Evolutionary conservation across 1,140 invertebrate species (phyloP), one percentile per base, ranked within the genome.

Genomic region (Megalopta genalis): DNA sequence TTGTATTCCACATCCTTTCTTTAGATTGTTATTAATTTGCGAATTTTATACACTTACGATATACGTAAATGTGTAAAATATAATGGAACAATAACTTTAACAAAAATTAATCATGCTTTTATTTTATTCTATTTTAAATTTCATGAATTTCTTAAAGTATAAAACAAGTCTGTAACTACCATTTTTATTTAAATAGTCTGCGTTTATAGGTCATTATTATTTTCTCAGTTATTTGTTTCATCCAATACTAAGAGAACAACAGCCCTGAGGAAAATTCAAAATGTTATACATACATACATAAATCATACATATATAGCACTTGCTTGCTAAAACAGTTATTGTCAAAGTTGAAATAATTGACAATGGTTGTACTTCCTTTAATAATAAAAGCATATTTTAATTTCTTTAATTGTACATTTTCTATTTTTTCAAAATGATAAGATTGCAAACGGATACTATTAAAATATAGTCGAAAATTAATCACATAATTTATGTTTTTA

Each of bases 401-500:
- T 83, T 83, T 83, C 21, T 83, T 83, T 21, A 14, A 76, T 59
- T 84, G 65, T 82, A 79, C 83, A 77, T 67, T 78, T 39, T 23
- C 63, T 64, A 66, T 59, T 63, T 79, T 77, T 84, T 69, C 46
- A 64, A 72, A 27, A 80, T 77, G 32, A 66, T 25, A 71, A 59
- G 18, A 66, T 66, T 71, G 77, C 79, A 82, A 69, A 64, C 80
- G 77, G 59, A 86, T 81, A 86, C 62, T 69, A 81, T 86, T 64
- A 80, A 85, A 84, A 74, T 83, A 77, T 85, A 87, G 74, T 62
- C 14, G 81, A 81, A 87, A 77, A 78, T 81, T 84, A 89, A 66
- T 86, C 80, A 75, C 80, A 82, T 89, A 87, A 89, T 86, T 88
- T 88, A 88, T 90, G 86, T 89, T 90, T 89, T 90, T 88, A 90